phyloP scores from a whole-genome alignment of 2,113 vertebrate species.

The Hucho hucho region DNA sequence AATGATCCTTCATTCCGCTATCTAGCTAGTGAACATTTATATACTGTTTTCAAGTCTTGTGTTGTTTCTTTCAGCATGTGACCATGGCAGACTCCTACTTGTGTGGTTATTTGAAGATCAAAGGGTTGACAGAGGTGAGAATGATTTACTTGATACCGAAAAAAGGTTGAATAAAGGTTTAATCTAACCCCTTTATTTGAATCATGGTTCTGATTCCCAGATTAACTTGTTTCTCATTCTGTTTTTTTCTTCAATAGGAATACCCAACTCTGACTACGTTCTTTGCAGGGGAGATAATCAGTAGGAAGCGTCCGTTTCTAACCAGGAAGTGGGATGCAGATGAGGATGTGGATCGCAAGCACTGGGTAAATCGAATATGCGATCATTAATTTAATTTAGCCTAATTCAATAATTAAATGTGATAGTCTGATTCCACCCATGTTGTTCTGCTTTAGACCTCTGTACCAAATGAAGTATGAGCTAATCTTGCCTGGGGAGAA shows the following conservation, averaged over 20 bases:
- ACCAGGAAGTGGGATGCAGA: slow-evolving; percentile 98
- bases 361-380: slow-evolving; percentile 80
- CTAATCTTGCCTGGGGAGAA: no score
- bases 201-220: neutral
- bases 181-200: neutral
- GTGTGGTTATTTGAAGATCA: slow-evolving; percentile 99
- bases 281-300: slow-evolving; percentile 98
- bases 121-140: slow-evolving; percentile 98
- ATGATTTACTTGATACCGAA: neutral
- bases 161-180: slow-evolving; percentile 16
- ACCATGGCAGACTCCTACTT: slow-evolving; percentile 97
- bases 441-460: no score
- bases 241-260: slow-evolving; percentile 72
- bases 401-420: no score
- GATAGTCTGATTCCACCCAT: no score
- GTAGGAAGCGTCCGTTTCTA: slow-evolving; percentile 94
- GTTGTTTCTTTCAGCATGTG: slow-evolving; percentile 82
- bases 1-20: neutral
- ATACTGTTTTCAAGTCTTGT: neutral
- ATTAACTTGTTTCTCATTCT: neutral
- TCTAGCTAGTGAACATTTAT: neutral
- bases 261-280: slow-evolving; percentile 98
- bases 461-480: no score
- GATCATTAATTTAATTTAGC: neutral
- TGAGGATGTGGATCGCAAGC: slow-evolving; percentile 97